Evolutionary conservation across 2,888 invertebrate genomes (phyloP), one percentile per base, ranked within the genome.

Genomic region (Automeris io): DNA sequence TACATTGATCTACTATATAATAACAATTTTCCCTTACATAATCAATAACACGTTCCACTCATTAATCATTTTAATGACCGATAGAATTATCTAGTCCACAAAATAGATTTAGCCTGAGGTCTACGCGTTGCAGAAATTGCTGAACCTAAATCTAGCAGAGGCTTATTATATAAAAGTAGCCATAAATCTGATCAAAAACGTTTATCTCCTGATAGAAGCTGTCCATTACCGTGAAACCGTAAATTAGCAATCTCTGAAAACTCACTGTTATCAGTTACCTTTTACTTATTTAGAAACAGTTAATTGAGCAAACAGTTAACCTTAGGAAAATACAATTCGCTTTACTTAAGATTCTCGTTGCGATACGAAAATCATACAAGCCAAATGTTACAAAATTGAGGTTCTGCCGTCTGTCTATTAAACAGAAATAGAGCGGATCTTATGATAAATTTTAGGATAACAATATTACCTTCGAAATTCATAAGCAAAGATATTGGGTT

Each of bases 221-320:
- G 37, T 18, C 23, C 12, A 24, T 32, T 32, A 11, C 23, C 23
- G 46, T 56, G 57, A 60, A 54, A 50, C 45, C 41, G 44, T 47
- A 23, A 37, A 32, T 37, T 32, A 32, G n/a, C 31, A 11, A 39
- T 21, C 16, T 18, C 16, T 18, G 21, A 16, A 25, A 23, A 25
- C 22, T 41, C 42, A 38, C 38, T 39, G 46, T 49, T 60, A 61
- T 57, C 55, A 41, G 42, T 48, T 49, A 37, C 49, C 38, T 54
- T 57, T 49, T 46, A 46, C 51, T 54, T 54, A 57, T 67, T 64
- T 61, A 54, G 49, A 50, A 62, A 65, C 45, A 47, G 42, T 54
- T 69, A 67, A 72, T 72, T 69, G 65, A 55, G 52, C 54, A 53
- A 48, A 59, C 46, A 49, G 42, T 47, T 59, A 60, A 60, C 62